Conservation (phyloP, 2,113 vertebrate species). For the Cyprinus carpio region DNA sequence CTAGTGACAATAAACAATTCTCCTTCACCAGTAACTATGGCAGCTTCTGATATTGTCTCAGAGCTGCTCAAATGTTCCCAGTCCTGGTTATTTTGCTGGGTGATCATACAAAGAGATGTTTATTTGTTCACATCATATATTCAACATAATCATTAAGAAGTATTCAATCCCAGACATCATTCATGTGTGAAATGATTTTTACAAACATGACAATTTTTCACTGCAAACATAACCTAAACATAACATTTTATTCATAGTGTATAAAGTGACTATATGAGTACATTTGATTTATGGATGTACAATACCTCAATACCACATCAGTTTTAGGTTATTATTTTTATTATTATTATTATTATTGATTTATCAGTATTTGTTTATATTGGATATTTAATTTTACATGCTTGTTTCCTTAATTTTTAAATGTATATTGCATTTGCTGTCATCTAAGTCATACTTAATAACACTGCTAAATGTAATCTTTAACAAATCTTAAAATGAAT, state of each 20-base stretch:
- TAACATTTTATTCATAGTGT: neutral
- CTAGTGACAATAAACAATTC: constrained; percentile 70
- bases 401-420: neutral
- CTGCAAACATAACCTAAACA: neutral
- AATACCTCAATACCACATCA: neutral
- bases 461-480: too few species aligned
- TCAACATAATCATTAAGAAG: neutral
- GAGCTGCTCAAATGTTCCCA: constrained; percentile 32
- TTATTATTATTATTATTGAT: too few species aligned
- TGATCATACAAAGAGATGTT: neutral
- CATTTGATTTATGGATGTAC: neutral
- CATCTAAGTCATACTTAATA: neutral
- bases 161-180: constrained; percentile 3
- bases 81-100: neutral
- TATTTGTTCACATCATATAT: neutral
- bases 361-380: neutral
- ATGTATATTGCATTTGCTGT: neutral
- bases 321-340: neutral
- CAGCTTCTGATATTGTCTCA: neutral
- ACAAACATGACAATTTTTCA: neutral
- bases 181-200: neutral
- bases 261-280: neutral
- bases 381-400: neutral
- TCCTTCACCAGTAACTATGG: neutral
- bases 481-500: too few species aligned